Base-by-base conservation (phyloP, 2,888 invertebrate species). In the Esperia sulphurella region DNA sequence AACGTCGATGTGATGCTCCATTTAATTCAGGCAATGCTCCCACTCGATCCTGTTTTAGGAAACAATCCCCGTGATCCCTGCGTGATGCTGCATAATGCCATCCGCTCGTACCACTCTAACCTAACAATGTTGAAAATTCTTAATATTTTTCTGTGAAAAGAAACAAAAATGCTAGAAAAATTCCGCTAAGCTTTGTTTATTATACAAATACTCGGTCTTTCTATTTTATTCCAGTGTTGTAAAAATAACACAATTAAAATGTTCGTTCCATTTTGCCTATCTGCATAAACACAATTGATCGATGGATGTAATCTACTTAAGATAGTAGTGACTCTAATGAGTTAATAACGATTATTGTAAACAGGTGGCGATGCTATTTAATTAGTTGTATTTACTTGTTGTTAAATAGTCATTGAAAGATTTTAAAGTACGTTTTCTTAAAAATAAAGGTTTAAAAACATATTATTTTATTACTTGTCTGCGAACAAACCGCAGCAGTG, bases 11-110 rank as follows among this genome's bases (percentile, higher is more conserved):
- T 46, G 38, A 47, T 44, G 49, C 21, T 67, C 64, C 71, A 72
- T 75, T 81, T 76, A 83, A 81, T 83, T 79, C 77, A 71, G 71
- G 61, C 73, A 64, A 69, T 70, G 77, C 65, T 64, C 64, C 69
- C 72, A 71, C 78, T 74, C 81, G 73, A 82, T 83, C 80, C 79
- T 84, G 83, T 83, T 85, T 83, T 79, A 82, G 81, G 82, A 84
- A 80, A 84, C 83, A 83, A 83, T 83, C 83, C 81, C 67, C 66
- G 73, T 83, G 85, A 88, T 87, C 86, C 83, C 78, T 63, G 69
- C 88, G 88, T 89, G 88, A 81, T 80, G 78, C 71, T 83, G 88
- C 88, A 89, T 89, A 89, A 89, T 89, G 80, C 74, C 68, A 68
- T 61, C 65, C 69, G 61, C 64, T 62, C 68, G 62, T 63, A 14